Evolutionary conservation across 2,797 vertebrate species (phyloP).

Genomic region (Vespertilio murinus): DNA sequence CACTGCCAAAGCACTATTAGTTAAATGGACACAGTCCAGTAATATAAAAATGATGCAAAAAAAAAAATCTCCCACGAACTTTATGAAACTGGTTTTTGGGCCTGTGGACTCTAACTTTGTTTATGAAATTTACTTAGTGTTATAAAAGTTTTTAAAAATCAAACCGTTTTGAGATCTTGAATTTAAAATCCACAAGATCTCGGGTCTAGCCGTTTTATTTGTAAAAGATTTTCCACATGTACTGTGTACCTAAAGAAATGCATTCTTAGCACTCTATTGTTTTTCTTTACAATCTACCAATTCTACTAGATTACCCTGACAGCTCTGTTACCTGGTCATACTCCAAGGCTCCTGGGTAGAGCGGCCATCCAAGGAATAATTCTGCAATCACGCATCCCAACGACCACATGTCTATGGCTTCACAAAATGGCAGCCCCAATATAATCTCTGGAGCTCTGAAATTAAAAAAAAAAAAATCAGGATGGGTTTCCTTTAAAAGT

Average conservation of each 20-base stretch:
- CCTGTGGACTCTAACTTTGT: background rate
- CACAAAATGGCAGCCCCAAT: constrained; percentile 99
- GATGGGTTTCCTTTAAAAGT: constrained; percentile 39
- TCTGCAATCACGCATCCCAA: constrained; percentile 99
- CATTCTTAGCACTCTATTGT: background rate
- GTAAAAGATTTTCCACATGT: background rate
- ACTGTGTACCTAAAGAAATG: background rate
- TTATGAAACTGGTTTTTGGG: no score
- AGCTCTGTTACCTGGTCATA: constrained; percentile 95
- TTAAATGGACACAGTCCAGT: no score
- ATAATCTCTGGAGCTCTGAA: constrained; percentile 99
- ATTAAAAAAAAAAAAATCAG: constrained; percentile 64
- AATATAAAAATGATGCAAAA: no score
- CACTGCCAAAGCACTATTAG: background rate
- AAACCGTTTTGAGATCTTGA: constrained; percentile 24
- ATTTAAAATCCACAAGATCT: constrained; percentile 23
- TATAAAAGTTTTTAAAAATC: constrained; percentile 38
- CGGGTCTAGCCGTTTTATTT: background rate
- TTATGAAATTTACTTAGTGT: constrained; percentile 3
- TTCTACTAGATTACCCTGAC: background rate
- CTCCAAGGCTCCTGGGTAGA: constrained; percentile 98
- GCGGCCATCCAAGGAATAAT: constrained; percentile 98
- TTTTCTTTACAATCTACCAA: constrained; percentile 44
- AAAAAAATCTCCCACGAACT: no score
- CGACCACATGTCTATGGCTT: constrained; percentile 99